phyloP scores from a whole-genome alignment of 2,888 invertebrate species.

The Drosophila paucipuncta region DNA sequence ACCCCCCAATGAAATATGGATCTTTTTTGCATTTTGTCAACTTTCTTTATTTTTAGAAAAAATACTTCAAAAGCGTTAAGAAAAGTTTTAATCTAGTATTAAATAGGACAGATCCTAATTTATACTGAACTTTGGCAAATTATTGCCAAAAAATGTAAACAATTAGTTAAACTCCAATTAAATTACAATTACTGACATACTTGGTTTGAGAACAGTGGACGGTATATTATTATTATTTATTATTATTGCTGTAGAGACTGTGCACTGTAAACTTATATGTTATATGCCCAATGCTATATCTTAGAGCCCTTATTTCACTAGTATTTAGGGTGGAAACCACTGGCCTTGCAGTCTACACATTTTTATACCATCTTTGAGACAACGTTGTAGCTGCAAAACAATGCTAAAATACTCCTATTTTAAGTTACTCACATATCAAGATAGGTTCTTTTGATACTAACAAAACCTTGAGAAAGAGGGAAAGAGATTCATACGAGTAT shows the following conservation, averaged over 20 bases:
- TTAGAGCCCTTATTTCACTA: neutral
- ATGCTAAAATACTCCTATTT: neutral
- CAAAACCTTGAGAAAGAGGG: neutral
- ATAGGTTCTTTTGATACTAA: neutral
- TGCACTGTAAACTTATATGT: neutral
- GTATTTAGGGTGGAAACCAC: neutral
- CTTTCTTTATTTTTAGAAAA: neutral
- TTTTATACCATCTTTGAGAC: neutral
- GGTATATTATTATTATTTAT: neutral
- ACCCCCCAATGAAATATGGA: neutral
- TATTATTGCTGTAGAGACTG: neutral
- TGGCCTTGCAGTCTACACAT: neutral
- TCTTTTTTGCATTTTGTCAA: neutral
- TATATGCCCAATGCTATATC: neutral
- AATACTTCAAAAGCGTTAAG: neutral
- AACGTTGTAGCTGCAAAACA: neutral
- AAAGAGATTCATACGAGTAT: slow-evolving; percentile 1
- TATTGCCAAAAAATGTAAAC: neutral
- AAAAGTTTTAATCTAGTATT: neutral
- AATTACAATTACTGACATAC: neutral
- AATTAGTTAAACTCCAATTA: neutral
- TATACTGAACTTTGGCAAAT: neutral
- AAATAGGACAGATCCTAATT: neutral
- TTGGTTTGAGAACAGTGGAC: too few species aligned
- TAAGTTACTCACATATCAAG: neutral